These are phyloP conservation scores for Danio kyathit DNA, from an alignment of 2,797 vertebrate species.

Conservation along the genomic window DNA sequence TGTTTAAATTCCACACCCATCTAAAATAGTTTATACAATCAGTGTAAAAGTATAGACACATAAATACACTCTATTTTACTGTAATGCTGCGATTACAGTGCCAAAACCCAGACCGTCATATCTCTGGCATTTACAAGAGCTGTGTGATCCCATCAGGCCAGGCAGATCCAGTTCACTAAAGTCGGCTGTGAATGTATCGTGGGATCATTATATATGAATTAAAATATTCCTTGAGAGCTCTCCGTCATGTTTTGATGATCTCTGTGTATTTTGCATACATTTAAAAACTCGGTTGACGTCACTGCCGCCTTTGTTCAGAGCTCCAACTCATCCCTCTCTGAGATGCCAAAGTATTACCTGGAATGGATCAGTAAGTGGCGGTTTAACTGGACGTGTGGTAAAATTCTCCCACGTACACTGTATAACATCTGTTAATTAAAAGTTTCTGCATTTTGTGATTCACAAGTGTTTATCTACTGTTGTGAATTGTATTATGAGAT, in stretches of 20 bases:
- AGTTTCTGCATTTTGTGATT: no score
- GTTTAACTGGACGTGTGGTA: constrained; percentile 9
- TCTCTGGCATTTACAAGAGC: background rate
- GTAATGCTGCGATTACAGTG: constrained; percentile 39
- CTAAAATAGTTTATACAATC: constrained; percentile 29
- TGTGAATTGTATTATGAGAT: no score
- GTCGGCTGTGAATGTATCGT: constrained; percentile 38
- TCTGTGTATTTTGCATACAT: background rate
- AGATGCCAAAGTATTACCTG: constrained; percentile 66
- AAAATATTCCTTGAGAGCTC: background rate
- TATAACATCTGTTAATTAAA: no score
- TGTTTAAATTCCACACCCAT: constrained; percentile 9
- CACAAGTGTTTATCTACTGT: no score
- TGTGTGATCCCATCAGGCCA: background rate
- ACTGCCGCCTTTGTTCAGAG: constrained; percentile 55
- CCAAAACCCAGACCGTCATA: constrained; percentile 23
- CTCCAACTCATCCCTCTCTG: constrained; percentile 42
- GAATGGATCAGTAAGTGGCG: constrained; percentile 29
- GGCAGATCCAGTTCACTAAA: constrained; percentile 29
- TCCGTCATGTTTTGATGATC: background rate
- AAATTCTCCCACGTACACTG: background rate
- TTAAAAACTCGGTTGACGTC: constrained; percentile 45
- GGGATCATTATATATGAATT: constrained; percentile 30
- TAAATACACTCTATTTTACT: constrained; percentile 15
- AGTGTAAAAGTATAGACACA: constrained; percentile 10